Conservation (phyloP, 2,888 invertebrate species). For the Conops quadrifasciatus region DNA sequence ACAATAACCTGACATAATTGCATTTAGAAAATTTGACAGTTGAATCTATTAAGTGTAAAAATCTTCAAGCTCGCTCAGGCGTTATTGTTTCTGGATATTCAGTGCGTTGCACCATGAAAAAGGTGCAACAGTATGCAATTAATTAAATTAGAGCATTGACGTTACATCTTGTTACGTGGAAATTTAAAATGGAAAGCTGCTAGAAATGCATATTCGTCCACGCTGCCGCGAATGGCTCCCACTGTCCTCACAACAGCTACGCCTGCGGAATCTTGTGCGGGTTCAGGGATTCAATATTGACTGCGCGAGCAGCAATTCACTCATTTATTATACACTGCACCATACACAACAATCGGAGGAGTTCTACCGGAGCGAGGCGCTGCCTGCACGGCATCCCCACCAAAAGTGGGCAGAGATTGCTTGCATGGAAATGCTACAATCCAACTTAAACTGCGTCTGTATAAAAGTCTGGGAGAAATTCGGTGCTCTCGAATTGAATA, state of each 20-base stretch:
- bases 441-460: constrained; percentile 63
- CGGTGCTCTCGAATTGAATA: background rate
- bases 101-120: no score
- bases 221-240: constrained; percentile 66
- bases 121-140: constrained; percentile 20
- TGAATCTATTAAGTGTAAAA: background rate
- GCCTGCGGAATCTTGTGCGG: constrained; percentile 81
- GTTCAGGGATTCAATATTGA: constrained; percentile 73
- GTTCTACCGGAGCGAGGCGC: constrained; percentile 83
- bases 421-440: constrained; percentile 69
- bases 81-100: constrained; percentile 23
- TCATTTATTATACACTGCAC: constrained; percentile 82
- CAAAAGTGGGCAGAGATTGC: constrained; percentile 82
- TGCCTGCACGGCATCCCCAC: constrained; percentile 73
- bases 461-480: constrained; percentile 61
- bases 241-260: constrained; percentile 83
- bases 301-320: constrained; percentile 57
- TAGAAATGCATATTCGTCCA: constrained; percentile 54
- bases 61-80: background rate
- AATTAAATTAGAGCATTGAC: constrained; percentile 27
- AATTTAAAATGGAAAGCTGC: background rate
- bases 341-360: constrained; percentile 83
- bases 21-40: background rate
- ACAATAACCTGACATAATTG: background rate
- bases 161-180: background rate